Evolutionary conservation across 30 jellyfish, hydroid and myxozoan species (phyloP).

Genomic region (Clytia hemisphaerica): DNA sequence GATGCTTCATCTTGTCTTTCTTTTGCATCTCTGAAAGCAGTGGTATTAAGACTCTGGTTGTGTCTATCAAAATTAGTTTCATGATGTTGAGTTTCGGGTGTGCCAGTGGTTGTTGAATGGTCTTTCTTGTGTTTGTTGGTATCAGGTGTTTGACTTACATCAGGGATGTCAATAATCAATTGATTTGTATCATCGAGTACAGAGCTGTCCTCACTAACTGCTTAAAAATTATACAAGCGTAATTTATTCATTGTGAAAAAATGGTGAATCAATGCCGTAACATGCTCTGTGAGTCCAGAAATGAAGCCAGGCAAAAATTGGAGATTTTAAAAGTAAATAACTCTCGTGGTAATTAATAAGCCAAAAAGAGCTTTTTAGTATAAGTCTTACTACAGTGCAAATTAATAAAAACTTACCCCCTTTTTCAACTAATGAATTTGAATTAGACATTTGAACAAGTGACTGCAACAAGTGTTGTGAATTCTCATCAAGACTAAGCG

Average conservation of each 20-base stretch:
- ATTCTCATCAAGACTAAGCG: constrained; percentile 9
- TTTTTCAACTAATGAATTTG: not conserved
- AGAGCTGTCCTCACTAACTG: too few relatives aligned
- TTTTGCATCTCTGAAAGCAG: not conserved
- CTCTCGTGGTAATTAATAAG: not conserved
- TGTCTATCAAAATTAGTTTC: not conserved
- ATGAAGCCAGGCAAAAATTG: too few relatives aligned
- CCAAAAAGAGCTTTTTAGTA: not conserved
- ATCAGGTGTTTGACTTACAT: too few relatives aligned
- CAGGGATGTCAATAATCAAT: too few relatives aligned
- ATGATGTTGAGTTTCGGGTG: not conserved
- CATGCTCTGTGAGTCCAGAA: too few relatives aligned
- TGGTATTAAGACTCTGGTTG: not conserved
- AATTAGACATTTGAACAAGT: not conserved
- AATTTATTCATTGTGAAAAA: too few relatives aligned
- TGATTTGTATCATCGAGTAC: too few relatives aligned
- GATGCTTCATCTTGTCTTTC: not conserved
- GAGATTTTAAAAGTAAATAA: too few relatives aligned
- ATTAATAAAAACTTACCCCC: not conserved
- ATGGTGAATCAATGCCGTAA: too few relatives aligned
- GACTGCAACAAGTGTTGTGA: constrained; percentile 12
- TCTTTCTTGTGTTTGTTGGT: too few relatives aligned
- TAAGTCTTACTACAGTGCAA: not conserved
- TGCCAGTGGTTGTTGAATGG: not conserved
- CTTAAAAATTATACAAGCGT: too few relatives aligned